Percentiles rank a stretch among this genome's conserved stretches.
phyloP scores from a whole-genome alignment of 2,113 vertebrate genomes.

The Stegostoma tigrinum region DNA sequence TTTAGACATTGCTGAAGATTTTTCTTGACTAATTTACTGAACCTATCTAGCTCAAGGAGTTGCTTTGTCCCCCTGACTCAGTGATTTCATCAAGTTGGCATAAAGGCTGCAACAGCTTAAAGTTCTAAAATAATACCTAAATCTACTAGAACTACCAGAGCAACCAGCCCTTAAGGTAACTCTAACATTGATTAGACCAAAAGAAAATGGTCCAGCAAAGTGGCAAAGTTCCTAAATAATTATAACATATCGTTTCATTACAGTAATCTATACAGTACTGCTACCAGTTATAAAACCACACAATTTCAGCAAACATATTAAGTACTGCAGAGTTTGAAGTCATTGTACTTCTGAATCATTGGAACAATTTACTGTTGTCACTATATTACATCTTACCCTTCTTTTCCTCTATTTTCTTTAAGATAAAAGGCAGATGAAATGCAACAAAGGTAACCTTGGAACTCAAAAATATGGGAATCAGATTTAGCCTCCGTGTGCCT shows the following conservation, averaged over 20 bases:
- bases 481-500: neutral
- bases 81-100: neutral
- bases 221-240: neutral
- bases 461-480: neutral
- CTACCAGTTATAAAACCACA: neutral
- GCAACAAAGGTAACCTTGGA: neutral
- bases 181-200: slow-evolving; percentile 6
- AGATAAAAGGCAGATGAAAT: neutral
- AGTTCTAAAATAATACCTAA: neutral
- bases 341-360: slow-evolving; percentile 2
- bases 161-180: neutral
- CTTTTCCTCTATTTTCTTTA: neutral
- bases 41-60: neutral
- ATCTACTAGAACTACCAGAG: neutral
- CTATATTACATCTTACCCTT: neutral
- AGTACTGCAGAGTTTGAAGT: slow-evolving; percentile 19
- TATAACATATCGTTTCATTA: neutral
- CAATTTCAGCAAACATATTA: neutral
- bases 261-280: neutral
- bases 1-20: neutral
- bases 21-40: neutral
- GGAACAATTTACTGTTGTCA: neutral
- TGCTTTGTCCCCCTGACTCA: neutral
- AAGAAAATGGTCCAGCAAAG: neutral
- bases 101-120: slow-evolving; percentile 6